Evolutionary conservation across 2,113 vertebrate species (phyloP).

Genomic region (Helogale parvula): DNA sequence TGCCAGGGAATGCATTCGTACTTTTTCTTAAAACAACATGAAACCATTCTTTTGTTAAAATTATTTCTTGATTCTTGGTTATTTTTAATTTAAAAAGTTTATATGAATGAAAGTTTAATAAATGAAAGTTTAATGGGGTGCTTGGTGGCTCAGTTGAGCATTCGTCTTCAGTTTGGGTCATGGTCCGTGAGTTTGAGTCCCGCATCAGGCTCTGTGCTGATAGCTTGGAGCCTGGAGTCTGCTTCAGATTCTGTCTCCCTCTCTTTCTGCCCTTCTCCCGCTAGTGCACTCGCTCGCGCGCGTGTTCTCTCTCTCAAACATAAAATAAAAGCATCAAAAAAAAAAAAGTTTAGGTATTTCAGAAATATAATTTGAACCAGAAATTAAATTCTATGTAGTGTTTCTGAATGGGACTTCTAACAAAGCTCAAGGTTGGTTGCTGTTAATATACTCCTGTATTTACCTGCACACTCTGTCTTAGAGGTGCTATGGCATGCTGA

Average conservation of each 20-base stretch:
- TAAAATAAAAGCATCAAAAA: too few species aligned
- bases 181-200: too few species aligned
- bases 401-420: background rate
- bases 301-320: too few species aligned
- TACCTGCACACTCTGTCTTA: background rate
- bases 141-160: too few species aligned
- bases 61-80: constrained; percentile 12
- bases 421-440: background rate
- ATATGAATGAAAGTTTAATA: too few species aligned
- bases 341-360: background rate
- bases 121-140: background rate
- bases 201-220: too few species aligned
- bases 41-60: constrained; percentile 11
- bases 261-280: too few species aligned
- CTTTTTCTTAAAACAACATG: background rate
- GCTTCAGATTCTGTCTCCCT: too few species aligned
- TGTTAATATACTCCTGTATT: background rate
- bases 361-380: background rate
- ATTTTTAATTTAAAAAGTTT: constrained; percentile 6
- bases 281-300: too few species aligned
- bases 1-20: background rate
- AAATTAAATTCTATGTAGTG: background rate
- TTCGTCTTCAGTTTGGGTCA: too few species aligned
- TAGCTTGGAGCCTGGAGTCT: too few species aligned
- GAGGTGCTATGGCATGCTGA: background rate